These are phyloP conservation scores for Archivesica marissinica DNA, from an alignment of 1,140 invertebrate species.

Conservation along the genomic window DNA sequence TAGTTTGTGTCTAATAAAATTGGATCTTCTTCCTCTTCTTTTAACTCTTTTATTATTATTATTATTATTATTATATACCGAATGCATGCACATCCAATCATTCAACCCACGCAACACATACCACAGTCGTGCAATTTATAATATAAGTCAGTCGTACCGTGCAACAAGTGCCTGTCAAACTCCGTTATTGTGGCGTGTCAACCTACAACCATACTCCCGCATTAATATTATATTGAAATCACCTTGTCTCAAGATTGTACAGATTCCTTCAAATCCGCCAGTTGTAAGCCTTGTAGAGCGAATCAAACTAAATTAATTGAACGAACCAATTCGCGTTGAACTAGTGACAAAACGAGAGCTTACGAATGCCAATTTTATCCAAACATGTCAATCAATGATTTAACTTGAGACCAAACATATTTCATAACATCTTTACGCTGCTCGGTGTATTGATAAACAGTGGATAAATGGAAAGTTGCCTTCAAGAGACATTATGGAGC, in stretches of 20 bases:
- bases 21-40: no score
- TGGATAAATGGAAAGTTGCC: conserved; percentile 49
- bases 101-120: no score
- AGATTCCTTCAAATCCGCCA: background rate
- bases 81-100: no score
- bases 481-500: conserved; percentile 29
- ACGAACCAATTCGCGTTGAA: conserved; percentile 36
- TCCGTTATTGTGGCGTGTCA: no score
- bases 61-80: no score
- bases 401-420: conserved; percentile 64
- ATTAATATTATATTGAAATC: background rate
- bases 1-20: no score
- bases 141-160: no score
- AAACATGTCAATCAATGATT: conserved; percentile 63
- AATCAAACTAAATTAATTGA: conserved; percentile 61
- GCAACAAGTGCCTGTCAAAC: no score
- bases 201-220: no score
- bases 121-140: no score
- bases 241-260: background rate
- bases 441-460: conserved; percentile 53
- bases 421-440: conserved; percentile 57
- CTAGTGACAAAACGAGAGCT: conserved; percentile 43
- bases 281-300: conserved; percentile 13
- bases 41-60: no score
- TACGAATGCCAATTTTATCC: conserved; percentile 59